Base-by-base conservation (phyloP, 2,888 invertebrate species). In the Morinoia aosen region DNA sequence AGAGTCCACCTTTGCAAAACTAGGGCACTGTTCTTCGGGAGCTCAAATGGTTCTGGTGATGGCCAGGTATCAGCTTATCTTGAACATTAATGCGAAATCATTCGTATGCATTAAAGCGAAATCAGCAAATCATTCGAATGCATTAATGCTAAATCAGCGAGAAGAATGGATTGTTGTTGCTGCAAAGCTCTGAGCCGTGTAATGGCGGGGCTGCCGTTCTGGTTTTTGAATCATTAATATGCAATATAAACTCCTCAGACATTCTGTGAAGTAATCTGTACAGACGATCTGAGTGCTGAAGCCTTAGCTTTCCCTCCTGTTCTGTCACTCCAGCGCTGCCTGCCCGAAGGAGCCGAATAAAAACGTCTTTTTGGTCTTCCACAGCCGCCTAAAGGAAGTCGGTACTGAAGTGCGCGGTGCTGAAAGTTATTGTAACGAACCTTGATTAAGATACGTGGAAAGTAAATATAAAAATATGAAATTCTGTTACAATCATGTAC, bases 211-310 rank as follows among this genome's bases (percentile, higher is more conserved):
- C 25, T 76, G 76, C 25, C 76, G 76, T 76, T 76, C 76, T 76
- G 76, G 76, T 76, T 76, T 76, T 25, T 76, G 76, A 33, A 76
- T 76, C 76, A 76, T 76, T 76, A 76, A 76, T 76, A 76, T 76
- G 76, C 76, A 76, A 33, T 76, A 76, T 76, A 33, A 76, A 76
- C 76, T 76, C 76, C 33, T 2, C 76, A 33, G 76, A 76, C 76
- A 76, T 76, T 76, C 76, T 33, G 76, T 19, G 76, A 33, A 33
- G 76, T 76, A 76, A 76, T 76, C 76, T 76, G 8, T 3, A 76
- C 76, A 76, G 76, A 76, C 76, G 76, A 76, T 76, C 76, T 76
- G 25, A 25, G 25, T 33, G 11, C 33, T 19, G 76, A 33, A 76
- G 33, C 76, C 33, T 8, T 33, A 12, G 76, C 76, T 76, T 76